Evolutionary conservation across 2,113 vertebrate species (phyloP).

Genomic region (Ptilonorhynchus violaceus): DNA sequence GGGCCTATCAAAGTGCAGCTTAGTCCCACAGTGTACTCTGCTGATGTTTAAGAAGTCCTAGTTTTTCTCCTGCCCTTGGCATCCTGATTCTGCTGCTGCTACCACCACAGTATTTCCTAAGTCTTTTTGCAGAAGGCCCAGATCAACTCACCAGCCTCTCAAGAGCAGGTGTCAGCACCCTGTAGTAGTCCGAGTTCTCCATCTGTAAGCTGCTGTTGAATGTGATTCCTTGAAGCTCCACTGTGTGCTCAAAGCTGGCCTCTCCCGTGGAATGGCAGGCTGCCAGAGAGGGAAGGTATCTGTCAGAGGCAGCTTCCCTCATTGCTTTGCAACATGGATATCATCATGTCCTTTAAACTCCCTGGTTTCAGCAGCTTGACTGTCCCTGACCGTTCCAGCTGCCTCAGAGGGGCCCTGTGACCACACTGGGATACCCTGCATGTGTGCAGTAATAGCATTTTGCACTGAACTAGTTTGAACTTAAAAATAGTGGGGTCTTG

Average conservation of each 20-base stretch:
- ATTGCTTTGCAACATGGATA: fast-evolving
- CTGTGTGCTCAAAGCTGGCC: slow-evolving; percentile 72
- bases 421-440: not conserved
- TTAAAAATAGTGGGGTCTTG: not conserved
- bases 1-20: not conserved
- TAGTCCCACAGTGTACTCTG: not conserved
- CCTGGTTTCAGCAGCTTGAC: not conserved
- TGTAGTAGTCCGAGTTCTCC: slow-evolving; percentile 73
- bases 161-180: slow-evolving; percentile 77
- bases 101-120: not conserved
- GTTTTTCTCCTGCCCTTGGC: not conserved
- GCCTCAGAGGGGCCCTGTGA: fast-evolving
- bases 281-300: slow-evolving; percentile 25
- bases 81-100: not conserved
- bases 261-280: slow-evolving; percentile 24
- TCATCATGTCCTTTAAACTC: not conserved
- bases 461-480: not conserved
- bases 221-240: slow-evolving; percentile 80
- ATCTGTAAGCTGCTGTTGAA: slow-evolving; percentile 76
- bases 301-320: not conserved
- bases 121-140: not conserved
- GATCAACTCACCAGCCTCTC: slow-evolving; percentile 78
- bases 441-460: not conserved
- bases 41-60: not conserved
- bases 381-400: not conserved